Evolutionary conservation across 1,140 invertebrate genomes (phyloP), one percentile per base, ranked within the genome.

Genomic region (Scaptomyza graminum): DNA sequence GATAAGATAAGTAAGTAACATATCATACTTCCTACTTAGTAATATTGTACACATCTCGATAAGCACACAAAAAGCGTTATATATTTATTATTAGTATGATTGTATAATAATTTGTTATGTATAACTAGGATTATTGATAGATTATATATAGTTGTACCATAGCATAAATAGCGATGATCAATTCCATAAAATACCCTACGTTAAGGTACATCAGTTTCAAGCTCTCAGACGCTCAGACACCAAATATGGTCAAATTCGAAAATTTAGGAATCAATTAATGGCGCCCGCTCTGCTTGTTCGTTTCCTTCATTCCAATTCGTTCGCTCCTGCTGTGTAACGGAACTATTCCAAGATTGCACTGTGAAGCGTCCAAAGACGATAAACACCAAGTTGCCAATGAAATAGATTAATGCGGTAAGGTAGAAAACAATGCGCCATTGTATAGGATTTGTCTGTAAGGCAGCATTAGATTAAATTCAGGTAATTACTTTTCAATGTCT

Each of bases 341-440:
- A 82, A 39, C 94, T 93, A 67, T 96, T 95, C 95, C 95, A 96
- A 0, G 92, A 76, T 67, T 95, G 94, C 8, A 93, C 92, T 41
- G 93, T 92, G 0, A 93, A 94, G 1, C 94, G 94, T 3, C 94
- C 94, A 79, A 95, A 95, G 2, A 96, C 65, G 22, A 95, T 72
- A 77, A 96, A 97, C 41, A 95, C 90, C 1, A 95, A 80, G 71
- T 95, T 95, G 6, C 95, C 95, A 43, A 95, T 74, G 25, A 95
- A 92, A 70, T 96, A 96, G 6, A 97, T 92, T 5, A 92, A 94
- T 12, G 95, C 94, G 3, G 95, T 94, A 15, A 96, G 93, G 82
- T 95, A 95, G 90, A 97, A 97, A 0, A 97, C 95, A 31, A 93
- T 94, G 59, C 94, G 93, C 97, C 96, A 97, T 76, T 94, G 93